Evolutionary conservation across 1,140 invertebrate genomes (phyloP), one percentile per base, ranked within the genome.

Genomic region (Hyposmocoma kahamanoa): DNA sequence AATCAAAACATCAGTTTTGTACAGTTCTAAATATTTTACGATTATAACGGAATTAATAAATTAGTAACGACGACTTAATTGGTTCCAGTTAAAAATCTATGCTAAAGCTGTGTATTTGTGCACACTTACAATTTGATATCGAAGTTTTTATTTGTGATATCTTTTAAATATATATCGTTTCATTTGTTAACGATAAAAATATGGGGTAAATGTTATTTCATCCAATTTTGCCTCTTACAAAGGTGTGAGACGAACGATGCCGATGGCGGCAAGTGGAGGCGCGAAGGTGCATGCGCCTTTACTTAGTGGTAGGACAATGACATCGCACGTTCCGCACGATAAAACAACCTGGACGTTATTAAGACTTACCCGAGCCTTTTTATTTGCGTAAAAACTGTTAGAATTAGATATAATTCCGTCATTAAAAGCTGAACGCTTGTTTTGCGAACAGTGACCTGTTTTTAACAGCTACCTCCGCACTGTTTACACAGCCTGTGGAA

Each of bases 301-400:
- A 52, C 55, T 57, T 62, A 52, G 58, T 65, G 56, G 51, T 65
- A 78, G 80, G 77, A 84, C 80, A 81, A 81, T 84, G 77, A 84
- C 77, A 81, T 73, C 62, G 67, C 66, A 62, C 70, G 77, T 84
- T 78, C 75, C 72, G 75, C 73, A 74, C 76, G 67, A 80, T 79
- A 77, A 77, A 83, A 67, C 62, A 74, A 79, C 63, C 67, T 72
- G 73, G 64, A 76, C 68, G 62, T 72, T 73, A 77, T 64, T 58
- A 69, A 63, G 50, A 59, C 50, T 57, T 61, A 38, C 51, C 54
- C 53, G 44, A 56, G 57, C 58, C 63, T 62, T 60, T 62, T 66
- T 64, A 61, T 53, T 60, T 45, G 39, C 48, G 48, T 53, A 58
- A 63, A 63, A 67, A 62, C 50, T 55, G 48, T 59, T 63, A 63